These are phyloP conservation scores for Eristalis intricaria DNA, from an alignment of 2,888 invertebrate genomes.

Conservation along the genomic window DNA sequence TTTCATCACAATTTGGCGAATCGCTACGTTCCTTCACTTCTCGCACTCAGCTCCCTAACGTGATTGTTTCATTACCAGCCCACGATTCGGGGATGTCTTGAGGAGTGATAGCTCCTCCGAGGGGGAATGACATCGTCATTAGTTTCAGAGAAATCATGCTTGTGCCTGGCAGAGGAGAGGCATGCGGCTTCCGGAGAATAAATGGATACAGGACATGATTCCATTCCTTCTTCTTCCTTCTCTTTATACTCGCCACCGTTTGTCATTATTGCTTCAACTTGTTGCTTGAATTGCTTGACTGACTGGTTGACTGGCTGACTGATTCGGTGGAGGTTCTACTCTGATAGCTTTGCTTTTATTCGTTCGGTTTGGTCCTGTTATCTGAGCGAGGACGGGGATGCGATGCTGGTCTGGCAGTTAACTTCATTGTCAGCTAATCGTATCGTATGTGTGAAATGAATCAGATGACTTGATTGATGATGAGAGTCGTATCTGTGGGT, in stretches of 20 bases:
- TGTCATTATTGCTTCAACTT: constrained; percentile 7
- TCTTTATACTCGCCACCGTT: neutral
- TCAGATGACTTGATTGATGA: constrained; percentile 6
- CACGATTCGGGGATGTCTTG: neutral
- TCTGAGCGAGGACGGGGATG: neutral
- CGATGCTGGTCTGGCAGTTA: neutral
- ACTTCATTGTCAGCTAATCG: constrained; percentile 6
- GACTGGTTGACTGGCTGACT: neutral
- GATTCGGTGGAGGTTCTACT: constrained; percentile 1
- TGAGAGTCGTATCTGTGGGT: neutral
- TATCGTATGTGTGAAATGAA: constrained; percentile 1
- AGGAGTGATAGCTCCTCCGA: neutral
- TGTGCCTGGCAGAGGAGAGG: neutral
- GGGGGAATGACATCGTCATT: neutral
- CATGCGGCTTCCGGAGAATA: neutral
- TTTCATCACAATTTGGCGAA: constrained; percentile 16
- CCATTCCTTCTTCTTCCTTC: neutral
- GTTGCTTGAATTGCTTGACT: constrained; percentile 3
- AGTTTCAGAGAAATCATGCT: neutral
- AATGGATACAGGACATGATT: neutral
- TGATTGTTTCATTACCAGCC: neutral
- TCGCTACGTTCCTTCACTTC: constrained; percentile 5
- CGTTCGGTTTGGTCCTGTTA: neutral
- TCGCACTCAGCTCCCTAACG: neutral
- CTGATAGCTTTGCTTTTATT: constrained; percentile 1